Evolutionary conservation across 1,140 invertebrate species (phyloP).

Genomic region (Pseudomyrmex sp.): DNA sequence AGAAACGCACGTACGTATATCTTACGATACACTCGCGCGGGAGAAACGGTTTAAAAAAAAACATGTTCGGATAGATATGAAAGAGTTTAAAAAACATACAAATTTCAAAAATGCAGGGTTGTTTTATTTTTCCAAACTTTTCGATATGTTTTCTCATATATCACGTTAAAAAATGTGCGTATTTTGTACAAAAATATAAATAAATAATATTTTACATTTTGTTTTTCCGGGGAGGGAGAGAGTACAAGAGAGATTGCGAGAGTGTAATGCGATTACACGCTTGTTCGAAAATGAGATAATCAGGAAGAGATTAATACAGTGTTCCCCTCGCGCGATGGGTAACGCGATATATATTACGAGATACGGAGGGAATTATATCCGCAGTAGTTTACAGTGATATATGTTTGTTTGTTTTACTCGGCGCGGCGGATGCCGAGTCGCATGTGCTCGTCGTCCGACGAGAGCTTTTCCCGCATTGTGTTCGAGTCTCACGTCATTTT

Average conservation of each 20-base stretch:
- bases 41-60: too few relatives aligned
- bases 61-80: too few relatives aligned
- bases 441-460: slow-evolving; percentile 18
- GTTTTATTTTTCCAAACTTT: too few relatives aligned
- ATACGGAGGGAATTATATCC: slow-evolving; percentile 7
- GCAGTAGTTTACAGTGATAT: slow-evolving; percentile 46
- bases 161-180: too few relatives aligned
- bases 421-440: slow-evolving; percentile 35
- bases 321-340: not conserved
- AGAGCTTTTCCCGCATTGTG: slow-evolving; percentile 41
- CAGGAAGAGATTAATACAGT: slow-evolving; percentile 34
- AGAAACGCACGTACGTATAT: not conserved
- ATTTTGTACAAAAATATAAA: not conserved
- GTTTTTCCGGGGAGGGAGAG: too few relatives aligned
- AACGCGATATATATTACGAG: slow-evolving; percentile 7
- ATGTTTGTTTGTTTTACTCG: slow-evolving; percentile 53
- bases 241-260: not conserved
- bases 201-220: not conserved
- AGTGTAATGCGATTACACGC: not conserved
- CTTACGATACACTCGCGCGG: not conserved
- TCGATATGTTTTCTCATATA: too few relatives aligned
- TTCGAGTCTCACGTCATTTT: slow-evolving; percentile 40
- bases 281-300: slow-evolving; percentile 21
- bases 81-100: too few relatives aligned
- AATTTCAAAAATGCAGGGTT: too few relatives aligned